phyloP scores from a whole-genome alignment of 2,797 vertebrate genomes.

The Silurus lanzhouensis region DNA sequence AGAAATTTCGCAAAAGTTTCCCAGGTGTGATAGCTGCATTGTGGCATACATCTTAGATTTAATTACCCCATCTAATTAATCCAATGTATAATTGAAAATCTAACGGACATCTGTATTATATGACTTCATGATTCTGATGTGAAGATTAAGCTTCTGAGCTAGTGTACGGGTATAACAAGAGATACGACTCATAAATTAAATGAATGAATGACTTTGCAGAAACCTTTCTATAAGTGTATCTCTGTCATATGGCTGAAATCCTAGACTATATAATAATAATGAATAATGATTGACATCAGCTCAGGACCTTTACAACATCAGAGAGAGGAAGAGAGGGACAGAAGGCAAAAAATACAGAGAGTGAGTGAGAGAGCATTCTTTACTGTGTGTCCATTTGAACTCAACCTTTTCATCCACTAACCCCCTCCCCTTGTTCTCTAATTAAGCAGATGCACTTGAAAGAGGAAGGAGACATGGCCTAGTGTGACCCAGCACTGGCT shows the following conservation, averaged over 20 bases:
- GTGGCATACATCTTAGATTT: constrained; percentile 40
- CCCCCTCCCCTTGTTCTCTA: constrained; percentile 49
- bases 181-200: background rate
- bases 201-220: background rate
- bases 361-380: constrained; percentile 14
- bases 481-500: constrained; percentile 33
- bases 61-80: constrained; percentile 51
- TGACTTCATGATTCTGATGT: constrained; percentile 4
- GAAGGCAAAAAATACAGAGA: background rate
- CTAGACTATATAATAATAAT: background rate
- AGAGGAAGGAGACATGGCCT: constrained; percentile 52
- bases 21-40: constrained; percentile 52
- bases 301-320: background rate
- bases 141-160: constrained; percentile 28
- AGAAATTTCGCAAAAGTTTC: constrained; percentile 46
- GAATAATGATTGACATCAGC: constrained; percentile 10
- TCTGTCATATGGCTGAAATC: constrained; percentile 10
- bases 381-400: constrained; percentile 37
- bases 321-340: background rate
- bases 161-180: background rate
- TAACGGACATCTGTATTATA: constrained; percentile 14
- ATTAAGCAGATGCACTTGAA: constrained; percentile 64
- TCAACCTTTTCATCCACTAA: constrained; percentile 43
- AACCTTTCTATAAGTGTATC: background rate
- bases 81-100: constrained; percentile 38